These are phyloP conservation scores for Smithornis capensis DNA, from an alignment of 2,113 vertebrate species.

Conservation along the genomic window DNA sequence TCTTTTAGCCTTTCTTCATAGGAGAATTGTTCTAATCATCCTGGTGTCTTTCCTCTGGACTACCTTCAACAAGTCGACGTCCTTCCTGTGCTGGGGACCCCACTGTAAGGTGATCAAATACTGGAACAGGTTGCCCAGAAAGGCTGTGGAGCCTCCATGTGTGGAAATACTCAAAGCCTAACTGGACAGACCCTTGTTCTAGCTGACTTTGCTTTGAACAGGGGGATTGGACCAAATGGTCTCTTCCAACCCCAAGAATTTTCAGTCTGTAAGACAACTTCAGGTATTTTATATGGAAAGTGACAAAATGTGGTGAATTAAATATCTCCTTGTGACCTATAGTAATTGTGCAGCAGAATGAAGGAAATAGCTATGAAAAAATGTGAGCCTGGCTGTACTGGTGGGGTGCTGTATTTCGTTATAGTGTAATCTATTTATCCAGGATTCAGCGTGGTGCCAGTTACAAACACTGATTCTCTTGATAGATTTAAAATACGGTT, in stretches of 20 bases:
- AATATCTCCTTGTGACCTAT: neutral
- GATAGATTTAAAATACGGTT: conserved; percentile 57
- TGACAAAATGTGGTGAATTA: neutral
- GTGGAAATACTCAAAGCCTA: neutral
- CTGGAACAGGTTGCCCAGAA: neutral
- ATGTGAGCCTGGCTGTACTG: conserved; percentile 12
- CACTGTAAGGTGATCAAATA: neutral
- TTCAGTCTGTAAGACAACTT: neutral
- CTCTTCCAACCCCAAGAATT: neutral
- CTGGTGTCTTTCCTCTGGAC: neutral
- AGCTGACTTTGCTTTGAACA: neutral
- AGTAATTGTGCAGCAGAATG: neutral
- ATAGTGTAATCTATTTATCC: conserved; percentile 61
- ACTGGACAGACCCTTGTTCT: neutral
- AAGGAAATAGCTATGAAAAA: neutral
- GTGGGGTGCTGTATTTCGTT: conserved; percentile 57
- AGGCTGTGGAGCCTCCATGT: neutral
- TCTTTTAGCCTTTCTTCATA: neutral
- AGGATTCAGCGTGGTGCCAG: conserved; percentile 58
- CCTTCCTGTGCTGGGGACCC: neutral
- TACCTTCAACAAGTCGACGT: neutral
- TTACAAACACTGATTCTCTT: conserved; percentile 69
- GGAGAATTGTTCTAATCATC: neutral
- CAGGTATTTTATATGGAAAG: neutral
- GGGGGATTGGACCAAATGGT: neutral